A percentile compares a stretch with the other conserved stretches of the same genome.
These are phyloP conservation scores for Oncorhynchus kisutch DNA, from an alignment of 2,113 vertebrate genomes.

Conservation along the genomic window DNA sequence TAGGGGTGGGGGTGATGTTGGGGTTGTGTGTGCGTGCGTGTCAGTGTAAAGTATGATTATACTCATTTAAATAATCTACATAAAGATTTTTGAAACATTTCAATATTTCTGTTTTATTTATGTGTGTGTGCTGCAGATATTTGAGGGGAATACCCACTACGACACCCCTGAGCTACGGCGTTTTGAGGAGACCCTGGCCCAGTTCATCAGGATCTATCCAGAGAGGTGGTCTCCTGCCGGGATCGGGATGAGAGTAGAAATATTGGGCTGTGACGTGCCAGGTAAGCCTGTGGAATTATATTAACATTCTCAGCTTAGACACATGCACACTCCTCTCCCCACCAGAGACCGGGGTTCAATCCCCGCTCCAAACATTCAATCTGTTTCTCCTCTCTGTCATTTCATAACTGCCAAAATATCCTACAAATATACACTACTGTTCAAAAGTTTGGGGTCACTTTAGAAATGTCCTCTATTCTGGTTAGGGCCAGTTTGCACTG, in stretches of 20 bases:
- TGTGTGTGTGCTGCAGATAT: conserved; percentile 74
- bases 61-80: too few species aligned
- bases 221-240: conserved; percentile 95
- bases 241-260: conserved; percentile 96
- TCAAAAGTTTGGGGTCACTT: too few species aligned
- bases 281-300: conserved; percentile 66
- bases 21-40: too few species aligned
- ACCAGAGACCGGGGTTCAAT: too few species aligned
- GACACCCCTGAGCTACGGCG: conserved; percentile 92
- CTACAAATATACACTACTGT: too few species aligned
- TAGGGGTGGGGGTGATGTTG: neutral
- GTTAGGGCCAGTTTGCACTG: too few species aligned
- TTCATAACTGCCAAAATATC: too few species aligned
- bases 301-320: too few species aligned
- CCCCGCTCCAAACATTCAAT: too few species aligned
- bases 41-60: neutral
- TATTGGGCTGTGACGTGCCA: conserved; percentile 93
- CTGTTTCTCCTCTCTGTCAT: too few species aligned
- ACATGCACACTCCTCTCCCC: too few species aligned
- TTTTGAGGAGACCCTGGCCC: conserved; percentile 85
- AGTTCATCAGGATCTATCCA: conserved; percentile 86
- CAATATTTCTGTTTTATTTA: neutral
- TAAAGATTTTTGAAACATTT: neutral
- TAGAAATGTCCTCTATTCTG: too few species aligned
- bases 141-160: conserved; percentile 96